Evolutionary conservation across 2,888 invertebrate genomes (phyloP).

Genomic region (Ditula angustiorana): DNA sequence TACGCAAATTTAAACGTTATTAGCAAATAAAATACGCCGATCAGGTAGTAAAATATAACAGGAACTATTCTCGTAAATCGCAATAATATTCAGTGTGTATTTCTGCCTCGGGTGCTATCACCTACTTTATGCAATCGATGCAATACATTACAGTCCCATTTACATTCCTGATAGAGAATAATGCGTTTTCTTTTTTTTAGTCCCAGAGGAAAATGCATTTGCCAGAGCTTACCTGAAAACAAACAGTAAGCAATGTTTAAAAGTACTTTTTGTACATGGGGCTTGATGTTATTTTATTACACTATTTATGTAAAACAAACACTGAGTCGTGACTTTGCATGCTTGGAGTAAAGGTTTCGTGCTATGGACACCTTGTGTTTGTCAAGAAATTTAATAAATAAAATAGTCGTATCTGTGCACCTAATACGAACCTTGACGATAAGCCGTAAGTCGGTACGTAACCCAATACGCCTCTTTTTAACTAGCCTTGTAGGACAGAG

Average conservation of each 20-base stretch:
- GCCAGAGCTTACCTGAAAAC: neutral
- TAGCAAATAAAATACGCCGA: neutral
- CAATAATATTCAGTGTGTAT: conserved; percentile 1
- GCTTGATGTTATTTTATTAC: too few species aligned
- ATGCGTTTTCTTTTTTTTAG: neutral
- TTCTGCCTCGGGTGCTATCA: conserved; percentile 13
- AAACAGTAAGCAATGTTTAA: neutral
- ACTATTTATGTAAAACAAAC: too few species aligned
- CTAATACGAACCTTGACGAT: too few species aligned
- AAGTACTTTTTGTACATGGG: too few species aligned
- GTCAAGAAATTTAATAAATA: too few species aligned
- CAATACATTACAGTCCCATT: conserved; percentile 15
- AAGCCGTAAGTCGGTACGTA: too few species aligned
- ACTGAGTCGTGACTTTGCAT: too few species aligned
- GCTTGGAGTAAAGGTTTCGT: too few species aligned
- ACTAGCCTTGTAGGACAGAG: too few species aligned
- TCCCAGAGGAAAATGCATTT: neutral
- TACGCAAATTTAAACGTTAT: neutral
- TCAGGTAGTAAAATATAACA: neutral
- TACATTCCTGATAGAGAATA: conserved; percentile 5
- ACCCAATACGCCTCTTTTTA: too few species aligned
- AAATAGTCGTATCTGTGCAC: too few species aligned
- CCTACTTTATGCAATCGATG: conserved; percentile 18
- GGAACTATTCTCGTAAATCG: conserved; percentile 2
- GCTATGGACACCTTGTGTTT: too few species aligned